Conservation (phyloP, 2,888 invertebrate genomes). For the Tolmerus cingulatus region DNA sequence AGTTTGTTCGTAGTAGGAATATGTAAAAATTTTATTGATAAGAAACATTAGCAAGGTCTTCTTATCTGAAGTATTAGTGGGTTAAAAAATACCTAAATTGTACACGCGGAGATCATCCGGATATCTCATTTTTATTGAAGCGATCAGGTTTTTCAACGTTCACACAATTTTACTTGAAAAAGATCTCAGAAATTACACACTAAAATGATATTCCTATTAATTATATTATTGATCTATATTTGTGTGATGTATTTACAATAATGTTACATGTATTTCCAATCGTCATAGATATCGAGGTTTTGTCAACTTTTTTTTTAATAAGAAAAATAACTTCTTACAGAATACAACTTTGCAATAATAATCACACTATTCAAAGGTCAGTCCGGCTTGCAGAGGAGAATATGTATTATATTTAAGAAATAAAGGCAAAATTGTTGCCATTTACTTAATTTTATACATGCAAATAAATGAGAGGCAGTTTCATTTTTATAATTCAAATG, state of each 20-base stretch:
- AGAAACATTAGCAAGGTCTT: not conserved
- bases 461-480: not conserved
- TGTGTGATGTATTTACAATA: not conserved
- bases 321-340: not conserved
- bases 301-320: not conserved
- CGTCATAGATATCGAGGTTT: not conserved
- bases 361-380: not conserved
- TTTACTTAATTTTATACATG: not conserved
- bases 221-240: not conserved
- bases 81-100: not conserved
- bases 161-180: not conserved
- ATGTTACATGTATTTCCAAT: not conserved
- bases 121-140: not conserved
- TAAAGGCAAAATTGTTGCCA: not conserved
- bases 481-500: not conserved
- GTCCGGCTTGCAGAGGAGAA: not conserved
- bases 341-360: not conserved
- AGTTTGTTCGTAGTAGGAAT: conserved; percentile 11
- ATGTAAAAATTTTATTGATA: not conserved
- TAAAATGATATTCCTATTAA: not conserved
- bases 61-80: not conserved
- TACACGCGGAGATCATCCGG: not conserved
- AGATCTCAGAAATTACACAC: not conserved
- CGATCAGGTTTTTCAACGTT: not conserved
- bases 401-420: not conserved